Evolutionary conservation across 2,113 vertebrate genomes (phyloP).

Genomic region (Clarias macrocephalus): DNA sequence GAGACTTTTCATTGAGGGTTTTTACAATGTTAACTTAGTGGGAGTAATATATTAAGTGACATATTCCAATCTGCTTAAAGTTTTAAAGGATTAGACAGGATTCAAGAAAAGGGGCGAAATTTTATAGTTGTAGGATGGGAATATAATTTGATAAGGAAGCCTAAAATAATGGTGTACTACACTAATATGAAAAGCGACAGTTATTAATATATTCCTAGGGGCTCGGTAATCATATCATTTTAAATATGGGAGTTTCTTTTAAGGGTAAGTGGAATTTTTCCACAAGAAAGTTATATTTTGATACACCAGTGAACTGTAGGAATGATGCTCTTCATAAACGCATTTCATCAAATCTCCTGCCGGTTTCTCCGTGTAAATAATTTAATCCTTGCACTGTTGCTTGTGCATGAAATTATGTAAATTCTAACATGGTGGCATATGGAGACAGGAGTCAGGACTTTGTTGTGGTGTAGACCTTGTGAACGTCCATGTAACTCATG

Average conservation of each 20-base stretch:
- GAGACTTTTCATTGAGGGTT: not conserved
- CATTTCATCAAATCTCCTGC: not conserved
- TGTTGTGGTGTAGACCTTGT: not conserved
- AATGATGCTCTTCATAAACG: not conserved
- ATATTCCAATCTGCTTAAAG: not conserved
- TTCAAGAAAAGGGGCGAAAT: not conserved
- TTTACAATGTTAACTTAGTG: not conserved
- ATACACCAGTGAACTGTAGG: not conserved
- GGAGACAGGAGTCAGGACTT: not conserved
- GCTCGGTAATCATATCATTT: not conserved
- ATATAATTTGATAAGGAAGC: not conserved
- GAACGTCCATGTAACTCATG: not conserved
- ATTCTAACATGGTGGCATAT: not conserved
- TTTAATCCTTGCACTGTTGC: conserved; percentile 5
- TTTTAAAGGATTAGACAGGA: not conserved
- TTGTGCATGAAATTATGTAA: conserved; percentile 2
- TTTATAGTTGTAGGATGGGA: not conserved
- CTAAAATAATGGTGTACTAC: not conserved
- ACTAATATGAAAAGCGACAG: not conserved
- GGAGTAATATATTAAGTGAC: not conserved
- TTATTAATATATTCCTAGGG: not conserved
- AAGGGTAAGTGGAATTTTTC: not conserved
- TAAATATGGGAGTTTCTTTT: not conserved
- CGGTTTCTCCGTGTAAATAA: not conserved
- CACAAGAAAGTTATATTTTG: not conserved